Base-by-base conservation (phyloP, 2,888 invertebrate species). In the Laspeyria flexula region DNA sequence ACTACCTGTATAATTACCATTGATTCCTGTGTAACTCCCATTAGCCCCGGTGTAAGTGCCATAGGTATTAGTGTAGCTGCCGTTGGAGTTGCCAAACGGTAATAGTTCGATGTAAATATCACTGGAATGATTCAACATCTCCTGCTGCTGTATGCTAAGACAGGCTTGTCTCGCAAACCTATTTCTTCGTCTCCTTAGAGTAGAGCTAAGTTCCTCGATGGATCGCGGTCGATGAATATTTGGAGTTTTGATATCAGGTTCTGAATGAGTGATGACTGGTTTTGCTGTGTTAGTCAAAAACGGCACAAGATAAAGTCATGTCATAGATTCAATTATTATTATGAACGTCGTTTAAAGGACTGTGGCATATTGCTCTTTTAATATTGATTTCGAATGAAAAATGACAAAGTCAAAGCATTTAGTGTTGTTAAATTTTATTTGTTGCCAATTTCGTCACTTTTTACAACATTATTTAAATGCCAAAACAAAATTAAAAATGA, bases 161-260 rank as follows among this genome's bases (percentile, higher is more conserved):
- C 96, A 96, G 46, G 96, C 95, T 79, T 97, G 97, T 56, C 97
- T 93, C 69, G 97, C 97, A 37, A 95, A 97, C 60, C 97, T 94
- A 77, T 97, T 97, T 55, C 97, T 93, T 55, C 97, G 93, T 70
- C 97, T 94, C 71, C 96, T 93, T 58, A 97, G 90, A 43, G 96
- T 96, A 35, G 97, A 96, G 21, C 96, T 97, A 21, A 97, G 95
- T 69, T 97, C 97, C 75, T 78, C 1, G 85, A 68, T 1, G 88
- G 84, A 83, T 45, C 68, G 62, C 34, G 79, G 51, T 51, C 82
- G 81, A 21, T 73, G 61, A 54, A 73, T 77, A 68, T 73, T 80
- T 42, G 68, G 57, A 47, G 71, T 65, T 68, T 81, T 80, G 56
- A 60, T 67, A 43, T 87, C 89, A 16, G 81, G 66, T 60, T 89